These are phyloP conservation scores for Tenualosa ilisha DNA, from an alignment of 2,797 vertebrate species.

Conservation along the genomic window DNA sequence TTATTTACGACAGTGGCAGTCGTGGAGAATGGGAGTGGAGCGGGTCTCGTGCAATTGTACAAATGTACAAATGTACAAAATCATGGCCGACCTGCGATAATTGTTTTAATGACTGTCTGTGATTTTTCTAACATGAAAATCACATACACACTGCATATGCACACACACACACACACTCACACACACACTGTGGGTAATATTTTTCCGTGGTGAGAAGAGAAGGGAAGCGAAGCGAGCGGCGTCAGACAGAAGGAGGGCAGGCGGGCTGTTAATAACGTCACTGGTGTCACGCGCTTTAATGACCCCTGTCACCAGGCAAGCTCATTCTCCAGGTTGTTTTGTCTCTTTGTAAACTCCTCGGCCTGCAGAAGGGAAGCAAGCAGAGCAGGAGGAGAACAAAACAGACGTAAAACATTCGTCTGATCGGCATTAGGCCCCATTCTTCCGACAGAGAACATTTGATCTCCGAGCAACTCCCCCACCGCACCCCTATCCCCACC, in stretches of 20 bases:
- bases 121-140: conserved; percentile 52
- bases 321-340: conserved; percentile 62
- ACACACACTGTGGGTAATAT: not conserved
- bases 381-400: conserved; percentile 29
- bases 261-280: conserved; percentile 60
- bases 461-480: conserved; percentile 55
- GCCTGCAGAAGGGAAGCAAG: conserved; percentile 56
- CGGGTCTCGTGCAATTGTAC: not conserved
- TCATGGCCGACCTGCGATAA: conserved; percentile 55
- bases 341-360: conserved; percentile 54
- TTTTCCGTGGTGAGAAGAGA: not conserved
- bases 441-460: conserved; percentile 60
- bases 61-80: conserved; percentile 33
- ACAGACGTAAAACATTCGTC: conserved; percentile 71
- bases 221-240: not conserved
- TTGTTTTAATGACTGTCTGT: conserved; percentile 65
- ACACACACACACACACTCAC: not conserved
- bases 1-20: not conserved
- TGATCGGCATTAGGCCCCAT: conserved; percentile 51
- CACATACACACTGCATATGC: not conserved
- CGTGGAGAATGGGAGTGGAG: not conserved
- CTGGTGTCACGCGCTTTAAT: conserved; percentile 62
- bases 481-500: conserved; percentile 40
- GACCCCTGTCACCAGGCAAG: conserved; percentile 58
- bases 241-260: conserved; percentile 26